A percentile compares a stretch with the other conserved stretches of the same genome.
Evolutionary conservation across 2,797 vertebrate species (phyloP).

Genomic region (Hippoglossus hippoglossus): DNA sequence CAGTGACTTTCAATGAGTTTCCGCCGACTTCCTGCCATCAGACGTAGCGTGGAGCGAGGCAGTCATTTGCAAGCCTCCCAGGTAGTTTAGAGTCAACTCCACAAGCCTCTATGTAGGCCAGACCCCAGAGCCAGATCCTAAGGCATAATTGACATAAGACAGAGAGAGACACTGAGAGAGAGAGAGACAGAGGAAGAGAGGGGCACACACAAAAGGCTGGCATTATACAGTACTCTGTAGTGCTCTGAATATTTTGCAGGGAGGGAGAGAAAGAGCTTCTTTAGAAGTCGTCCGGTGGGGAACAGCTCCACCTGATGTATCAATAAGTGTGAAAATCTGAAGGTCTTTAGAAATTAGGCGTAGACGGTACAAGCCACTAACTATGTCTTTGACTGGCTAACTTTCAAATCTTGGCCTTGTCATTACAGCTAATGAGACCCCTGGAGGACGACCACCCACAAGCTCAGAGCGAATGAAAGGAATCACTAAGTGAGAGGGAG

Average conservation of each 20-base stretch:
- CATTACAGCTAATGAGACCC: conserved; percentile 79
- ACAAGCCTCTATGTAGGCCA: conserved; percentile 72
- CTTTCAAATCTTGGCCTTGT: conserved; percentile 69
- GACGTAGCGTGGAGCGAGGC: conserved; percentile 36
- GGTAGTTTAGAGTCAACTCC: conserved; percentile 65
- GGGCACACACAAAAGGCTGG: conserved; percentile 41
- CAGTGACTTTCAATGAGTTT: conserved; percentile 71
- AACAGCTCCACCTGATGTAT: conserved; percentile 51
- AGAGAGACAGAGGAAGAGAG: neutral
- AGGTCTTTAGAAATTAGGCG: conserved; percentile 40
- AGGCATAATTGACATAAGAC: conserved; percentile 66
- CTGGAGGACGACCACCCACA: conserved; percentile 70
- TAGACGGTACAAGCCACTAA: conserved; percentile 39
- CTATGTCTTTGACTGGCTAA: conserved; percentile 56
- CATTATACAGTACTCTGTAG: conserved; percentile 43
- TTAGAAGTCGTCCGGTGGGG: conserved; percentile 35
- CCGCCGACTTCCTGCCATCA: conserved; percentile 62
- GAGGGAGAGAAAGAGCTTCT: conserved; percentile 20
- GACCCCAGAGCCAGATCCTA: conserved; percentile 69
- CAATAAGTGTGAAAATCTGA: conserved; percentile 51
- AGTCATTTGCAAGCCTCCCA: conserved; percentile 68
- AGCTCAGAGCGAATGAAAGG: conserved; percentile 74
- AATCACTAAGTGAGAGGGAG: conserved; percentile 60
- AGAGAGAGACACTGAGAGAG: conserved; percentile 6
- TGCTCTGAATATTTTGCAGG: conserved; percentile 31